Evolutionary conservation across 2,113 vertebrate genomes (phyloP).

Genomic region (Cygnus atratus): DNA sequence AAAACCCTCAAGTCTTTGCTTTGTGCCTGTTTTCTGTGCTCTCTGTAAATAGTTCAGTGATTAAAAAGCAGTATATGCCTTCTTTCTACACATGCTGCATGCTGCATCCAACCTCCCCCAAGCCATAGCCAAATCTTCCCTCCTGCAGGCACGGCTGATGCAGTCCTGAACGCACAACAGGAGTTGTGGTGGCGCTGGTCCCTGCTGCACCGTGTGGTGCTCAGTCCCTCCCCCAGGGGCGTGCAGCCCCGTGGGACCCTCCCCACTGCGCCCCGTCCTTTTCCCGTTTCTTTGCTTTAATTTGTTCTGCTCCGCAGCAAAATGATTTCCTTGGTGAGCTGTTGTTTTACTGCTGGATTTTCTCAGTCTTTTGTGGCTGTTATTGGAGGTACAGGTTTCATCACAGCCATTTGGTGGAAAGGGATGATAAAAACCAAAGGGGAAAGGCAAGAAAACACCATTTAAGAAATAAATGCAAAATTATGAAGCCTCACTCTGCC

Average conservation of each 20-base stretch:
- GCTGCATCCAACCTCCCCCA: neutral
- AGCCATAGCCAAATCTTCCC: accelerated
- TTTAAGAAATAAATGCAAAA: slow-evolving; percentile 53
- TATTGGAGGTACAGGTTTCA: neutral
- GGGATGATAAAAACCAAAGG: neutral
- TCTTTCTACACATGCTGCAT: accelerated
- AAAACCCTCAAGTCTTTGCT: neutral
- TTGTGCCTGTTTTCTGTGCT: neutral
- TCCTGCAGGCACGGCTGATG: accelerated
- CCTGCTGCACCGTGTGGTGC: accelerated
- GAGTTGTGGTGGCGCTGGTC: accelerated
- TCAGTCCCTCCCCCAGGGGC: neutral
- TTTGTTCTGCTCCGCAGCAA: neutral
- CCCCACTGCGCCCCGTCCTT: neutral
- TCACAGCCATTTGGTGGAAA: neutral
- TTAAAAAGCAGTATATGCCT: accelerated
- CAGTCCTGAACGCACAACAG: accelerated
- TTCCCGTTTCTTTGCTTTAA: neutral
- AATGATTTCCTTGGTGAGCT: accelerated
- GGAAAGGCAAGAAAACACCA: neutral
- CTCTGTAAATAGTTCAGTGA: accelerated
- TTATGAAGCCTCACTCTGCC: slow-evolving; percentile 59
- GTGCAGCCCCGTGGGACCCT: neutral
- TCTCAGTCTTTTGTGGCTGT: neutral
- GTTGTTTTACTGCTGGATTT: neutral